Percentiles rank a stretch among this genome's conserved stretches.
Conservation (phyloP, 2,888 invertebrate genomes). For the Mycogona germanica region DNA sequence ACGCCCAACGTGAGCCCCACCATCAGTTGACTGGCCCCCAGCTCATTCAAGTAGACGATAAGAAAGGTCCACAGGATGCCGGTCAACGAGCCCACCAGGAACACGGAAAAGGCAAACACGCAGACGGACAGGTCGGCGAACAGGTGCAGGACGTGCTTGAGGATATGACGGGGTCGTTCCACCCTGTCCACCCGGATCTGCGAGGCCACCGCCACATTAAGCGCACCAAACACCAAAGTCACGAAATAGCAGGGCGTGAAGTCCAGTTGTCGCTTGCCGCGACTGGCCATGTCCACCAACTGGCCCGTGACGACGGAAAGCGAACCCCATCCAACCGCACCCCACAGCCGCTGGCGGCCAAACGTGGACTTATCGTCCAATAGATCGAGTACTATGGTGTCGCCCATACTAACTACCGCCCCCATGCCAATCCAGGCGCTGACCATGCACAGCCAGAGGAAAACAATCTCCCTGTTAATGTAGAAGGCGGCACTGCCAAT, state of each 20-base stretch:
- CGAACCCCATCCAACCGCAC: conserved; percentile 74
- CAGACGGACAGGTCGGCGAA: conserved; percentile 50
- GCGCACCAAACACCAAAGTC: conserved; percentile 44
- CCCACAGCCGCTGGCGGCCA: conserved; percentile 77
- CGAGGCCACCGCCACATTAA: conserved; percentile 42
- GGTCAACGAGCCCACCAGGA: conserved; percentile 72
- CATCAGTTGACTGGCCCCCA: conserved; percentile 44
- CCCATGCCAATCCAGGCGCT: conserved; percentile 73
- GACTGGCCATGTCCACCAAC: conserved; percentile 60
- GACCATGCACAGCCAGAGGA: conserved; percentile 31
- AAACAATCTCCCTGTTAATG: not conserved
- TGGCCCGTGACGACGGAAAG: conserved; percentile 61
- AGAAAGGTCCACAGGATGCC: conserved; percentile 67
- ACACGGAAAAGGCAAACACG: conserved; percentile 65
- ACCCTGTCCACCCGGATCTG: not conserved
- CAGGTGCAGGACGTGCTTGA: not conserved
- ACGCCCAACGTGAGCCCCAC: conserved; percentile 53
- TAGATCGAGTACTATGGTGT: conserved; percentile 76
- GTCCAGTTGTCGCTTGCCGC: conserved; percentile 50
- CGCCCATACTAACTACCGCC: conserved; percentile 71
- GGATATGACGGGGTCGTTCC: conserved; percentile 1
- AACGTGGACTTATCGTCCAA: conserved; percentile 60
- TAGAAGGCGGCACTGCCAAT: no score
- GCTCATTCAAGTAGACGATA: conserved; percentile 47
- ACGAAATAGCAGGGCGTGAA: conserved; percentile 67